A percentile compares a stretch with the other conserved stretches of the same genome.
Conservation (phyloP, 2,113 vertebrate genomes). For the Garra rufa region DNA sequence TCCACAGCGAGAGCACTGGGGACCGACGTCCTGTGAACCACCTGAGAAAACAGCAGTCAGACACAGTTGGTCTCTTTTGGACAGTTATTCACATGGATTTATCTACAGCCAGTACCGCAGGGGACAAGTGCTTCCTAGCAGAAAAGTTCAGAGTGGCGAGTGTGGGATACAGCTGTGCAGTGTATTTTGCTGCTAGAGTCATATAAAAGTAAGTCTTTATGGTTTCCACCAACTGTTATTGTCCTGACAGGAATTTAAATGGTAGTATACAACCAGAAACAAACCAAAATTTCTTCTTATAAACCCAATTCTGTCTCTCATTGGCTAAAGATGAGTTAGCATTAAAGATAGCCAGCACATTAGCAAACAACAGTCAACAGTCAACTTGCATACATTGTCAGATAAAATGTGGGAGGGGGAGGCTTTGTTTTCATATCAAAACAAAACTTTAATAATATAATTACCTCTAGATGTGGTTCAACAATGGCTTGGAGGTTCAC, state of each 20-base stretch:
- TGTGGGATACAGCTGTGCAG: neutral
- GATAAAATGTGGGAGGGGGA: neutral
- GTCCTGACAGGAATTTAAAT: neutral
- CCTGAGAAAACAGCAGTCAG: slow-evolving; percentile 65
- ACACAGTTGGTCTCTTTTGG: neutral
- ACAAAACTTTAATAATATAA: no score
- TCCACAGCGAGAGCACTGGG: slow-evolving; percentile 87
- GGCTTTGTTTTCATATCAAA: neutral
- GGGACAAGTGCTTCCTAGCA: neutral
- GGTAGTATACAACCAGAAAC: neutral
- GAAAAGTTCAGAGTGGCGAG: neutral
- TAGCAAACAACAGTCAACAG: neutral
- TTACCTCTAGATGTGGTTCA: no score
- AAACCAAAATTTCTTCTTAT: neutral
- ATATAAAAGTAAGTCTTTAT: neutral
- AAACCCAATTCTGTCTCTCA: neutral
- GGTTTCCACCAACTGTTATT: neutral
- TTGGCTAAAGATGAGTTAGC: neutral
- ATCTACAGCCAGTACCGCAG: neutral
- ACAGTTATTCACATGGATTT: slow-evolving; percentile 3
- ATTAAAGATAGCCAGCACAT: neutral
- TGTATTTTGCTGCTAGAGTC: neutral
- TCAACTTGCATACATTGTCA: neutral
- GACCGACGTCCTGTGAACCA: slow-evolving; percentile 85
- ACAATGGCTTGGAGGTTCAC: no score